A percentile compares a stretch with the other conserved stretches of the same genome.
These are phyloP conservation scores for Gorsachius magnificus DNA, from an alignment of 2,797 vertebrate genomes.

Conservation along the genomic window DNA sequence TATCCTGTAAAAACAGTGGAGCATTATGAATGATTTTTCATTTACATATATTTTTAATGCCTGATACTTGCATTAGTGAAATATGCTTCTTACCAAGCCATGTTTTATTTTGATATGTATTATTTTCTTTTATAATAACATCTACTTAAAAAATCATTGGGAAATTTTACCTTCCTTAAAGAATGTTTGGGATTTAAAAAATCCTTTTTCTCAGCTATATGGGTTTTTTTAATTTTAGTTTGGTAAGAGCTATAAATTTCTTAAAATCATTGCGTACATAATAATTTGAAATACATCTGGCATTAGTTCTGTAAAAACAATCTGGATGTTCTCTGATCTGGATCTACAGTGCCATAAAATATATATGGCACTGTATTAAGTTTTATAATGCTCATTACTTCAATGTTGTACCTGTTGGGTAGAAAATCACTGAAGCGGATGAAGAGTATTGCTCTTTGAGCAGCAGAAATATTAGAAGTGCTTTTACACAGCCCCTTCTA, in stretches of 20 bases:
- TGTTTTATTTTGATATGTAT: not conserved
- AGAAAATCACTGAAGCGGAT: slow-evolving; percentile 39
- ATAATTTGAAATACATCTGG: slow-evolving; percentile 33
- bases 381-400: slow-evolving; percentile 68
- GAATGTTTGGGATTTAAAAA: not conserved
- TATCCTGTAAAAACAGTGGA: not conserved
- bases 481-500: slow-evolving; percentile 29
- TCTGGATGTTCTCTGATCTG: slow-evolving; percentile 62
- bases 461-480: slow-evolving; percentile 59
- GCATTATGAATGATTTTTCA: not conserved
- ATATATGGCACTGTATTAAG: slow-evolving; percentile 58
- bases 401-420: slow-evolving; percentile 55
- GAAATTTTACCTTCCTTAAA: not conserved
- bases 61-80: not conserved
- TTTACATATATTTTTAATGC: not conserved
- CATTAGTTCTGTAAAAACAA: slow-evolving; percentile 54
- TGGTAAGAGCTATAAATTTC: not conserved
- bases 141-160: not conserved
- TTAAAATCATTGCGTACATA: slow-evolving; percentile 12
- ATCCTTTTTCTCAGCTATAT: not conserved
- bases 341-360: slow-evolving; percentile 56
- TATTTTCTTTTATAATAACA: not conserved
- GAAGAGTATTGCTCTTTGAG: slow-evolving; percentile 53
- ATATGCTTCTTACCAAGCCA: not conserved
- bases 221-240: not conserved